A percentile compares a stretch with the other conserved stretches of the same genome.
Evolutionary conservation across 2,797 vertebrate species (phyloP).

Genomic region (Semotilus atromaculatus): DNA sequence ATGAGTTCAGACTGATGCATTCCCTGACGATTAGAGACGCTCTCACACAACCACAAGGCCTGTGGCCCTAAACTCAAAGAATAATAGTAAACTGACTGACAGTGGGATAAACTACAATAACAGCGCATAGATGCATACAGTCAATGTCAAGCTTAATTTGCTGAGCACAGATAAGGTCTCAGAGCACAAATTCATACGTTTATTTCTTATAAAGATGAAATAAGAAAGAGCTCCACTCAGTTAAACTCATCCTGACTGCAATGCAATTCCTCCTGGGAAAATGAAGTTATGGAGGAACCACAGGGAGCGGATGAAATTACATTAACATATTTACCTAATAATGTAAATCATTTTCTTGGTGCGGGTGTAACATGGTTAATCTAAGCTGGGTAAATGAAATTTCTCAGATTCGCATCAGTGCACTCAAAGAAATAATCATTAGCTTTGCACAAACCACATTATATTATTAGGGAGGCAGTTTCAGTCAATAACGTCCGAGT

Average conservation of each 20-base stretch:
- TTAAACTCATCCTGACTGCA: constrained; percentile 31
- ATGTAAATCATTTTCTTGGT: constrained; percentile 56
- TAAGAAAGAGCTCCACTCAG: constrained; percentile 3
- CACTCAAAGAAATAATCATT: constrained; percentile 48
- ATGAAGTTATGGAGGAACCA: constrained; percentile 46
- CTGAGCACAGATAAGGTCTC: background rate
- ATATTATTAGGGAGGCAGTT: constrained; percentile 46
- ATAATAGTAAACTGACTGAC: constrained; percentile 17
- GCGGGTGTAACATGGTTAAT: constrained; percentile 50
- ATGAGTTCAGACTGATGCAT: constrained; percentile 23
- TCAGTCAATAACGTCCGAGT: constrained; percentile 35
- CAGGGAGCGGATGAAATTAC: constrained; percentile 43
- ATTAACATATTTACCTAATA: constrained; percentile 65
- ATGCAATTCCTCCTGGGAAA: constrained; percentile 46
- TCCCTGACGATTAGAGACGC: background rate
- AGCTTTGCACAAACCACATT: constrained; percentile 44
- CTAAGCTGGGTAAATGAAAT: constrained; percentile 46
- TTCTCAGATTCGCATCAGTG: constrained; percentile 41
- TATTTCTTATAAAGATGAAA: constrained; percentile 22
- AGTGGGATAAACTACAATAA: constrained; percentile 21
- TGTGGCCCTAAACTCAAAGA: constrained; percentile 3
- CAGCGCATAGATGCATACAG: background rate
- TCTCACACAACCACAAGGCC: constrained; percentile 2
- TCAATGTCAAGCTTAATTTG: background rate
- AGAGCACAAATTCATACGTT: background rate